Conservation (phyloP, 2,113 vertebrate genomes). For the Hippocampus barbouri region DNA sequence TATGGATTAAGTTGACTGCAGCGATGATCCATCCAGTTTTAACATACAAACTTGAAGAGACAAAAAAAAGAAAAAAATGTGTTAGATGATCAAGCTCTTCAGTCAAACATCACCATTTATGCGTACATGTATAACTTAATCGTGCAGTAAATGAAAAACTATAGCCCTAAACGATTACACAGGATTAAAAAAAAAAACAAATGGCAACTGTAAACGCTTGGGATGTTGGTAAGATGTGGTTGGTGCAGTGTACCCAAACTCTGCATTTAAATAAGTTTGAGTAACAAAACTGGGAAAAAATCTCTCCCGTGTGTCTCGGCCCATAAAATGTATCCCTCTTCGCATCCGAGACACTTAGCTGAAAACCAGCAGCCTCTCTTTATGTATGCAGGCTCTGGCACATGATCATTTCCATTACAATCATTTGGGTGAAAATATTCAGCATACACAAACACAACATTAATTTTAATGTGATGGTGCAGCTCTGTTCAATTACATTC, state of each 20-base stretch:
- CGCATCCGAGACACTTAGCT: slow-evolving; percentile 54
- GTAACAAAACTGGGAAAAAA: slow-evolving; percentile 17
- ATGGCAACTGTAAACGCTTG: background rate
- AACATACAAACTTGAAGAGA: too few species aligned
- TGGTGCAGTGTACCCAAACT: background rate
- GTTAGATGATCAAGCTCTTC: too few species aligned
- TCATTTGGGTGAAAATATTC: slow-evolving; percentile 63
- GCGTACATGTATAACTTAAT: background rate
- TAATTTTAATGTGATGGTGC: slow-evolving; percentile 67
- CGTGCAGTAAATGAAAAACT: too few species aligned
- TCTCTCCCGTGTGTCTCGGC: slow-evolving; percentile 37
- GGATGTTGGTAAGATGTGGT: slow-evolving; percentile 1
- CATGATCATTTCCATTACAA: slow-evolving; percentile 69
- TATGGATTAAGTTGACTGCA: background rate
- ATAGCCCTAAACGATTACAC: background rate
- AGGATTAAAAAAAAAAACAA: background rate
- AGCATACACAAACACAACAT: slow-evolving; percentile 66
- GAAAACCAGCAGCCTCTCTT: slow-evolving; percentile 38
- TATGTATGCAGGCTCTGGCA: slow-evolving; percentile 55
- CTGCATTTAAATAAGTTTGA: slow-evolving; percentile 3
- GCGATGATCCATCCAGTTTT: too few species aligned
- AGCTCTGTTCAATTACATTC: slow-evolving; percentile 65
- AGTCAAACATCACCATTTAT: background rate
- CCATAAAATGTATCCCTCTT: slow-evolving; percentile 63
- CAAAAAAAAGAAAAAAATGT: background rate